Evolutionary conservation across 2,113 vertebrate genomes (phyloP), one percentile per base, ranked within the genome.

Genomic region (Megaptera novaeangliae): DNA sequence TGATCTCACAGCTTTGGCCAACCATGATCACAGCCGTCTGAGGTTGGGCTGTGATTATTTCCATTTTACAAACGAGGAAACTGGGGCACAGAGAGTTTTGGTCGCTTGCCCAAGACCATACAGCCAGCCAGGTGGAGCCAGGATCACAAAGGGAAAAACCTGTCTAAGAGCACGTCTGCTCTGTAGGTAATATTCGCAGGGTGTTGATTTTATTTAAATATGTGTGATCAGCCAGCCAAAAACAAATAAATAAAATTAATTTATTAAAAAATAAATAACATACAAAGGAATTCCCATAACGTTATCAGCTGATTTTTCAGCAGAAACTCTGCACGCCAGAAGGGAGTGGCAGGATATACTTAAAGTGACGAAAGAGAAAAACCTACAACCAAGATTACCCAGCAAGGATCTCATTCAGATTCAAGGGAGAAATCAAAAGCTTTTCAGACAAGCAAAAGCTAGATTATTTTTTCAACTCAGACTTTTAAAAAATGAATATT

Each of bases 161-260:
- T 8, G 39, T 27, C 31, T 21, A 2, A 10, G 0, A 9, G 39
- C 4, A 0, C 2, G 1, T 34, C 13, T 5, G 4, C 88, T 83
- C 5, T 3, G 1, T 1, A 2, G 46, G 12, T 17, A 3, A 6
- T 17, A 4, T 52, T 66, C 29, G 29, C 6, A 68, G 29, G 49
- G 61, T 36, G 57, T 29, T 41, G 31, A n/a, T 85, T 89, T 49
- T 41, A 41, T 66, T 87, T 21, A 57, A 34, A 14, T 31, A 84
- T 0, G 2, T 20, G 52, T 34, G 7, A 89, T 68, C 29, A 18
- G n/a, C 74, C 34, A 46, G n/a, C 29, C 39, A 39, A 39, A 39
- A 39, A 39, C 39, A 39, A 39, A 39, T 39, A 39, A 39, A 39
- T 39, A 39, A 3, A 39, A 39, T 39, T 39, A 39, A 39, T 39